phyloP scores from a whole-genome alignment of 2,888 invertebrate species.

The Tryphoninae sp. region DNA sequence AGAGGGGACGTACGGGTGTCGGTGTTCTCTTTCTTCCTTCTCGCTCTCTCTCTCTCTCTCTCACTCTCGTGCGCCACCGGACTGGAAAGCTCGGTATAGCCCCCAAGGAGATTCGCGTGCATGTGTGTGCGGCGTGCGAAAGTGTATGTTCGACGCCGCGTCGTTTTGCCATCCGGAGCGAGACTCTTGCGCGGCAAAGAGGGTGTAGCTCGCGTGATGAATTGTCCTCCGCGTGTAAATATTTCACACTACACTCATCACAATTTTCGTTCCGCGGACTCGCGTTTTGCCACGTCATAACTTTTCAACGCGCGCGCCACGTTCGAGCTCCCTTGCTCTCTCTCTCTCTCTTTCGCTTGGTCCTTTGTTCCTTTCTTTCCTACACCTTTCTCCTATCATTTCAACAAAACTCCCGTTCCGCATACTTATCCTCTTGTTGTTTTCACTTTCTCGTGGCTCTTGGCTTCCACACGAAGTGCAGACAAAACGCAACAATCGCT shows the following conservation, averaged over 20 bases:
- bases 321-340: constrained; percentile 37
- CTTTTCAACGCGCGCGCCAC: constrained; percentile 60
- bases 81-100: constrained; percentile 52
- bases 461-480: neutral
- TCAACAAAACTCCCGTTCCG: constrained; percentile 44
- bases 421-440: constrained; percentile 58
- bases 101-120: constrained; percentile 40
- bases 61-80: constrained; percentile 15
- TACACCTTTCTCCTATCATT: constrained; percentile 35
- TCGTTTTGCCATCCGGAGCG: constrained; percentile 45
- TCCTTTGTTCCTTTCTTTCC: constrained; percentile 28
- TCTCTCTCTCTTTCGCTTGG: constrained; percentile 17
- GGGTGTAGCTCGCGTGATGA: constrained; percentile 70
- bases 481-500: neutral
- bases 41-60: neutral
- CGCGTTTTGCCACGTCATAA: constrained; percentile 70
- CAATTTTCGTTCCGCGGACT: constrained; percentile 72
- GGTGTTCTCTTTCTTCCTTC: constrained; percentile 15
- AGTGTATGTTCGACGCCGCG: constrained; percentile 39
- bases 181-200: constrained; percentile 42
- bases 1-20: constrained; percentile 33
- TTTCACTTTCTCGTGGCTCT: constrained; percentile 23
- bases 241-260: constrained; percentile 78
- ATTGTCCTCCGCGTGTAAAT: constrained; percentile 77
- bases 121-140: constrained; percentile 23